A percentile compares a stretch with the other conserved stretches of the same genome.
Conservation (phyloP, 2,888 invertebrate genomes). For the Epsilonema sp. region DNA sequence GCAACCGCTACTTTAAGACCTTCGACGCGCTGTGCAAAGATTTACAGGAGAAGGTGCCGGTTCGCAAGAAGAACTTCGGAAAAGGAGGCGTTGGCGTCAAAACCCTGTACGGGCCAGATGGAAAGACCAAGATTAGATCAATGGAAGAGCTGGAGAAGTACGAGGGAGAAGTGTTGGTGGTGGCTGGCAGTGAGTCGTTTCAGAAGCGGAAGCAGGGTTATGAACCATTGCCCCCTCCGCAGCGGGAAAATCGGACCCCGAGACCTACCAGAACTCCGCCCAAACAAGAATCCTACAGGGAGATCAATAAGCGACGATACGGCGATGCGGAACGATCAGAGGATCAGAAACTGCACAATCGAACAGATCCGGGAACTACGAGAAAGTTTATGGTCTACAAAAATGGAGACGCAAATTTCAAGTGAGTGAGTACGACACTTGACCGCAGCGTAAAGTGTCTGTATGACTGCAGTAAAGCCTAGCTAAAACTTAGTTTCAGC, state of each 20-base stretch:
- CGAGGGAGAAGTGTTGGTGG: not conserved
- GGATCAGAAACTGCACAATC: not conserved
- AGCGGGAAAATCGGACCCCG: too few species aligned
- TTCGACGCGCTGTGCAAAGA: not conserved
- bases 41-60: not conserved
- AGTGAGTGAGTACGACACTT: too few species aligned
- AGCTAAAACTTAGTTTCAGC: too few species aligned
- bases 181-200: not conserved
- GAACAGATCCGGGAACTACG: not conserved
- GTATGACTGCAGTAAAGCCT: too few species aligned
- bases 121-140: not conserved
- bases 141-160: not conserved
- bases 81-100: not conserved
- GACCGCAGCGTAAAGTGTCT: too few species aligned
- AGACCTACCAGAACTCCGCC: too few species aligned
- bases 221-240: too few species aligned
- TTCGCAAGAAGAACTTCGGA: too few species aligned
- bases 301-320: not conserved
- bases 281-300: not conserved
- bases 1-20: not conserved
- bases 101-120: not conserved
- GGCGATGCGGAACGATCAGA: too few species aligned
- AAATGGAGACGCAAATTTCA: not conserved
- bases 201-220: not conserved
- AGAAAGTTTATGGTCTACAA: not conserved